Evolutionary conservation across 2,113 vertebrate genomes (phyloP).

Genomic region (Lucifuga dentata): DNA sequence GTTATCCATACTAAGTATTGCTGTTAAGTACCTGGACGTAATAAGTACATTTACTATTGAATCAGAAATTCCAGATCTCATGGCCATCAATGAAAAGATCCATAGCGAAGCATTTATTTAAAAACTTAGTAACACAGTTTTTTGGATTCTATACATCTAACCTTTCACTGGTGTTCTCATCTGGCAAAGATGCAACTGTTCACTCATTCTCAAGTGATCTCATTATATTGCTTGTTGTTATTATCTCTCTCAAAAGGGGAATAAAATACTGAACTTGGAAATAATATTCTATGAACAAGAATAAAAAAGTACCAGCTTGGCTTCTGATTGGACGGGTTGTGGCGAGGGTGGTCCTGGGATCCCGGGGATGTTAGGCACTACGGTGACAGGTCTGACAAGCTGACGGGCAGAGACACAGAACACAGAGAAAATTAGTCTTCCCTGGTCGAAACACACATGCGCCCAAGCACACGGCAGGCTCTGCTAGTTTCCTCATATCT

Average conservation of each 20-base stretch:
- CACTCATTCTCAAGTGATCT: conserved; percentile 15
- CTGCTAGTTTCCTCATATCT: conserved; percentile 78
- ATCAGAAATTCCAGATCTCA: not conserved
- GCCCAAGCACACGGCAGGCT: conserved; percentile 50
- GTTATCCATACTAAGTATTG: no score
- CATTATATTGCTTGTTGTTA: conserved; percentile 32
- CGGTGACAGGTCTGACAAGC: conserved; percentile 99
- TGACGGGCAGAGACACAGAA: conserved; percentile 83
- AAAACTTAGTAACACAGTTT: not conserved
- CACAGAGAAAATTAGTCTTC: conserved; percentile 75
- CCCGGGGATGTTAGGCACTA: conserved; percentile 98
- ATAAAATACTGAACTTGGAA: conserved; percentile 40
- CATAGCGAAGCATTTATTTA: not conserved
- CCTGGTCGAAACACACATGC: conserved; percentile 18
- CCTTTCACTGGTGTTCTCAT: conserved; percentile 35
- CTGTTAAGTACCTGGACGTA: not conserved
- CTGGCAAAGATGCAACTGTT: conserved; percentile 40
- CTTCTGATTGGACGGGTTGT: conserved; percentile 95
- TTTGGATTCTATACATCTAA: not conserved
- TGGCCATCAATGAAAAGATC: not conserved
- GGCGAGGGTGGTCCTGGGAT: conserved; percentile 98
- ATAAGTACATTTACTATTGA: not conserved
- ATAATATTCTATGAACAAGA: conserved; percentile 43
- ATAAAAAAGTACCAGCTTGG: conserved; percentile 91
- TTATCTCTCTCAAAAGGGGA: conserved; percentile 34